Evolutionary conservation across 2,888 invertebrate species (phyloP).

Genomic region (Drosophila leonis): DNA sequence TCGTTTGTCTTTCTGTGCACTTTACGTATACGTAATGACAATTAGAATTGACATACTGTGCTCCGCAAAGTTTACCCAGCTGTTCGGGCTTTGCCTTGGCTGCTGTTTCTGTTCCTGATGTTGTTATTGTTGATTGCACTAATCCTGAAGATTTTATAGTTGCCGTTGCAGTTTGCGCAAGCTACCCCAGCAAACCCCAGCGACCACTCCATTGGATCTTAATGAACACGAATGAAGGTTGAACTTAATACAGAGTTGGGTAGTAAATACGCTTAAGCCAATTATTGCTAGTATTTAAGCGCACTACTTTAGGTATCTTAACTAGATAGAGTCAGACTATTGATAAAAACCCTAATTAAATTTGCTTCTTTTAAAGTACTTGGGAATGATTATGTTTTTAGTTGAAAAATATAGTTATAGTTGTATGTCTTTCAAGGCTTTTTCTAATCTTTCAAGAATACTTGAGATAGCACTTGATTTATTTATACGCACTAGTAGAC

Average conservation of each 20-base stretch:
- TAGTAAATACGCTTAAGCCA: slow-evolving; percentile 47
- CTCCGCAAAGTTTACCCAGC: slow-evolving; percentile 62
- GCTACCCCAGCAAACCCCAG: slow-evolving; percentile 7
- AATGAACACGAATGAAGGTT: slow-evolving; percentile 64
- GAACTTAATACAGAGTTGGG: slow-evolving; percentile 22
- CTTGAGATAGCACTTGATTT: slow-evolving; percentile 52
- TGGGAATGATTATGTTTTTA: neutral
- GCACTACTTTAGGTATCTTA: neutral
- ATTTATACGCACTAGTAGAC: slow-evolving; percentile 37
- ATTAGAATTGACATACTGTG: slow-evolving; percentile 79
- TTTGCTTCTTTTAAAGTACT: neutral
- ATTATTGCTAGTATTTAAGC: slow-evolving; percentile 23
- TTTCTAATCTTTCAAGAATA: slow-evolving; percentile 12
- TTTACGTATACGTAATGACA: slow-evolving; percentile 81
- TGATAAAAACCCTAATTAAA: neutral
- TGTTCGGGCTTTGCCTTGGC: slow-evolving; percentile 43
- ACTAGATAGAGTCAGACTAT: neutral
- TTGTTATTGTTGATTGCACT: slow-evolving; percentile 81
- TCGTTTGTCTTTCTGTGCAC: slow-evolving; percentile 79
- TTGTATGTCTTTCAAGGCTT: neutral
- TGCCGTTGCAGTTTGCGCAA: slow-evolving; percentile 35
- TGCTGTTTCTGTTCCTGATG: slow-evolving; percentile 25
- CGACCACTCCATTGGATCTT: slow-evolving; percentile 48
- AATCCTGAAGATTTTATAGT: slow-evolving; percentile 78
- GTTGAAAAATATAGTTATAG: too few species aligned